Base-by-base conservation (phyloP, 2,113 vertebrate genomes). In the Dunckerocampus dactyliophorus region DNA sequence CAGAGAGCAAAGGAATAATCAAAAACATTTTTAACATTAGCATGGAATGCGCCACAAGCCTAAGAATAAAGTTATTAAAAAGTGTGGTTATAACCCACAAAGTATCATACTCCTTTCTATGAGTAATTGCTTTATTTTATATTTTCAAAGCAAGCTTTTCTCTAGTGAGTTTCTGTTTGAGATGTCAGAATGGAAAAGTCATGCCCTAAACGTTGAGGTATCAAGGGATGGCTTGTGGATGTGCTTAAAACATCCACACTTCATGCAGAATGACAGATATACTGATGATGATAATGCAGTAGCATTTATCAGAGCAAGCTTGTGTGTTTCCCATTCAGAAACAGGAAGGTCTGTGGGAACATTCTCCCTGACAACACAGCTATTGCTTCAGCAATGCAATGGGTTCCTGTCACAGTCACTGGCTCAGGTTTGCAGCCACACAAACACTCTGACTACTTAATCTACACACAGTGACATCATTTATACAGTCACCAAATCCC, bases 401-500 rank as follows among this genome's bases (percentile, higher is more conserved):
- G 59, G 52, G 61, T 74, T 74, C 66, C 62, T 69, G 77, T 75
- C 74, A 71, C 42, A 80, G 53, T 74, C 57, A 34, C 62, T 69
- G 65, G 57, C 58, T 72, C 55, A 21, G 58, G 31, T 52, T 75
- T 60, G 63, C 55, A 71, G 65, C 59, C 69, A 37, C 74, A 54
- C 65, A 74, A 75, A 81, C 53, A 76, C 28, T 47, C 66, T 75
- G 61, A 71, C 74, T 10, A 17, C 66, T 68, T 62, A 72, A 79
- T 82, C 72, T 72, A 74, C 63, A 58, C 13, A 15, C n/a, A 1
- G 50, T 83, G 64, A 85, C 66, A 75, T 85, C 78, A 85, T 82
- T 74, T 67, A 77, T 62, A 80, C 78, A 74, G 80, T 72, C 83
- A 83, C 62, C 63, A 77, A 80, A 85, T 65, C 13, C 74, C 58